phyloP scores from a whole-genome alignment of 2,113 vertebrate species.

The Rhea pennata region DNA sequence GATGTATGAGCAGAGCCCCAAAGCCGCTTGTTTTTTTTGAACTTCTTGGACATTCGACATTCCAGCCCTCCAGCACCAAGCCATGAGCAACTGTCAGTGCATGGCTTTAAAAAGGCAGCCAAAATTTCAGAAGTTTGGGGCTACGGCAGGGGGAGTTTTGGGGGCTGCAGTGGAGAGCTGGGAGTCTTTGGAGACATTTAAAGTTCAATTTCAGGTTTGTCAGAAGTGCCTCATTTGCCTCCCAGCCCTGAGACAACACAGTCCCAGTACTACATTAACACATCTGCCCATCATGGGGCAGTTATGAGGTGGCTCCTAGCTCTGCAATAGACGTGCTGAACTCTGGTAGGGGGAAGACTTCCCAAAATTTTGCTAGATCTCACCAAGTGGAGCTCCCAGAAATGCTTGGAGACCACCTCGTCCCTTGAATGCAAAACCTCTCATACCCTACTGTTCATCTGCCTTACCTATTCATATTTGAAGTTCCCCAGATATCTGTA shows the following conservation, averaged over 20 bases:
- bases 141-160: background rate
- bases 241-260: fast-evolving
- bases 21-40: background rate
- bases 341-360: background rate
- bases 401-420: background rate
- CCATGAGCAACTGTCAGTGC: background rate
- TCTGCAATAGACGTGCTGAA: fast-evolving
- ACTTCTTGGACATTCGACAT: background rate
- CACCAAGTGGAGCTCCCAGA: background rate
- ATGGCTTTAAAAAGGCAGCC: background rate
- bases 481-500: background rate
- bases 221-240: background rate
- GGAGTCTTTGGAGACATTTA: background rate
- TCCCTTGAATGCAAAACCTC: fast-evolving
- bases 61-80: background rate
- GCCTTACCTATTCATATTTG: background rate
- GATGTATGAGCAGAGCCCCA: too few relatives aligned
- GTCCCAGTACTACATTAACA: background rate
- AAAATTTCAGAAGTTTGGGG: background rate
- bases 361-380: background rate
- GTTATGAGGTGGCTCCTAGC: background rate
- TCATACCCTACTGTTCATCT: background rate
- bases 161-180: background rate
- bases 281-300: too few relatives aligned
- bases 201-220: background rate